Percentiles rank a stretch among this genome's conserved stretches.
These are phyloP conservation scores for Hedychridium roseum DNA, from an alignment of 2,888 invertebrate genomes.

Conservation along the genomic window DNA sequence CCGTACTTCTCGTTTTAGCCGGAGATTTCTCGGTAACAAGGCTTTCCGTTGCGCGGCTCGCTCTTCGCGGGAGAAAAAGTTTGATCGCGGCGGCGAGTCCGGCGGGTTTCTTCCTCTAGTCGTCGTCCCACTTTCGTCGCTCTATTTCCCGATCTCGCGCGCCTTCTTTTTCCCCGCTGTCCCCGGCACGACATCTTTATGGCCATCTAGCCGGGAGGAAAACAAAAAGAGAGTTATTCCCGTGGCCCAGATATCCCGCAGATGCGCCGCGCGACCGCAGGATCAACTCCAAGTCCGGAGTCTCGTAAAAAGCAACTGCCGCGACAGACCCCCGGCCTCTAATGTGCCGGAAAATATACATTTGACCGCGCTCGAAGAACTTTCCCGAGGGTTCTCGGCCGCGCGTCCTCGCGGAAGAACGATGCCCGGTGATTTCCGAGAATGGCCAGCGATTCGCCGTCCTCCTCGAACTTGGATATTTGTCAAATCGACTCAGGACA, in stretches of 20 bases:
- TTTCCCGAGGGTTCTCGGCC: not conserved
- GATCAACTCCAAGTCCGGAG: conserved; percentile 18
- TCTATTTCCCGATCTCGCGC: too few relatives aligned
- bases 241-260: conserved; percentile 6
- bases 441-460: not conserved
- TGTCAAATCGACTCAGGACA: conserved; percentile 19
- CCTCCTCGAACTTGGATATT: conserved; percentile 13
- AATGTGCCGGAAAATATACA: conserved; percentile 49
- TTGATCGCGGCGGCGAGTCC: too few relatives aligned
- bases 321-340: conserved; percentile 38
- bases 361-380: conserved; percentile 23
- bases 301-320: conserved; percentile 19
- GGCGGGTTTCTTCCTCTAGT: too few relatives aligned
- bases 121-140: too few relatives aligned
- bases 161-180: conserved; percentile 18
- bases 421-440: not conserved
- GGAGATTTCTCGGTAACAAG: too few relatives aligned
- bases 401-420: too few relatives aligned
- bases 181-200: too few relatives aligned
- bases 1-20: too few relatives aligned
- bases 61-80: too few relatives aligned
- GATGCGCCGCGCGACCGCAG: not conserved
- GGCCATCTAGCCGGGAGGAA: too few relatives aligned
- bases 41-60: too few relatives aligned
- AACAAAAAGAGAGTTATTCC: too few relatives aligned